These are phyloP conservation scores for Zaprionus vittiger DNA, from an alignment of 1,140 invertebrate species.

Conservation along the genomic window DNA sequence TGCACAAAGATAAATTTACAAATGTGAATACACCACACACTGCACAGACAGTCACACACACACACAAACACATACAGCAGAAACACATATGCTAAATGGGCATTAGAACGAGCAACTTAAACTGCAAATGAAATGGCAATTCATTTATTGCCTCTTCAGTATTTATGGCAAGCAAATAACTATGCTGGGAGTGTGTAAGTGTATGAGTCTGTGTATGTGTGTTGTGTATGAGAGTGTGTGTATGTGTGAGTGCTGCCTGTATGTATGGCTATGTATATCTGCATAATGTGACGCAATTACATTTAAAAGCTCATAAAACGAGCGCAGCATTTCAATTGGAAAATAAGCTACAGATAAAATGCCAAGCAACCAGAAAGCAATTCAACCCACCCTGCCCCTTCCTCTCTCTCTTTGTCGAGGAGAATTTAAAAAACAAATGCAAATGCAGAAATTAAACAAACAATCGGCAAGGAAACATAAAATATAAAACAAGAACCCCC, in stretches of 20 bases:
- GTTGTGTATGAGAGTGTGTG: neutral
- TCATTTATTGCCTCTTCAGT: slow-evolving; percentile 67
- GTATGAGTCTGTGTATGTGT: neutral
- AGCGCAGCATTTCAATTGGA: slow-evolving; percentile 40
- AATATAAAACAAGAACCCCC: slow-evolving; percentile 2
- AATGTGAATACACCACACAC: slow-evolving; percentile 30
- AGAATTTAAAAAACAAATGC: slow-evolving; percentile 22
- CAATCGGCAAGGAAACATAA: neutral
- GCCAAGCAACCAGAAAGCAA: slow-evolving; percentile 37
- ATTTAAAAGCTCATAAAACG: slow-evolving; percentile 73
- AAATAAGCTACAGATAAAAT: slow-evolving; percentile 52
- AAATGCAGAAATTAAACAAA: slow-evolving; percentile 37
- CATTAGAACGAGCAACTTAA: slow-evolving; percentile 53
- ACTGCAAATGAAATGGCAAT: slow-evolving; percentile 78
- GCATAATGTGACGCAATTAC: slow-evolving; percentile 76
- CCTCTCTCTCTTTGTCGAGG: too few relatives aligned
- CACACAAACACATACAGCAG: slow-evolving; percentile 11
- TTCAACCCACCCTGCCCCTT: too few relatives aligned
- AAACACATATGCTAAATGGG: slow-evolving; percentile 56
- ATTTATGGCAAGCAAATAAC: slow-evolving; percentile 76
- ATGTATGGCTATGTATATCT: slow-evolving; percentile 42
- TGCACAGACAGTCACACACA: slow-evolving; percentile 31
- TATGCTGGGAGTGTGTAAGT: slow-evolving; percentile 25
- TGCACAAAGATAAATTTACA: slow-evolving; percentile 75
- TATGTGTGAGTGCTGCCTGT: neutral